Conservation (phyloP, 2,113 vertebrate genomes). For the Mungos mungo region DNA sequence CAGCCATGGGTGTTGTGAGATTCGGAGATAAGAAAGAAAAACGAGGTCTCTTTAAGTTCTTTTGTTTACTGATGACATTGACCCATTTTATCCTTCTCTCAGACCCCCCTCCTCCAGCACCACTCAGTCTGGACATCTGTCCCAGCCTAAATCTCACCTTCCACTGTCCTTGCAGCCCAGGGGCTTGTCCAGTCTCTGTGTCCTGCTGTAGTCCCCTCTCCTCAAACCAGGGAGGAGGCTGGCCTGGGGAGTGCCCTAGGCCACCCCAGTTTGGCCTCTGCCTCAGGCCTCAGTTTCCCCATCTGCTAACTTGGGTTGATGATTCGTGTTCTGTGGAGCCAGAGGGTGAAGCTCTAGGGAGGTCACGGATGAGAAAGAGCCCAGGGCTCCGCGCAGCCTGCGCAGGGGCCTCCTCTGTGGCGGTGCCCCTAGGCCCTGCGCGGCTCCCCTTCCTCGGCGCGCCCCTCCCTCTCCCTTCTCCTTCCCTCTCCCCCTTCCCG, state of each 20-base stretch:
- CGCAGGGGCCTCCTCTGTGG: background rate
- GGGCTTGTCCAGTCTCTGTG: background rate
- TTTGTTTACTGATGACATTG: background rate
- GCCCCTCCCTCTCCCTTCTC: constrained; percentile 16
- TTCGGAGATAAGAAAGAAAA: background rate
- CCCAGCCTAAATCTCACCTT: constrained; percentile 35
- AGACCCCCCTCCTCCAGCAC: background rate
- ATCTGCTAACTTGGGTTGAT: background rate
- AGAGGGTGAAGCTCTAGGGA: background rate
- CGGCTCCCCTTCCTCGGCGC: background rate
- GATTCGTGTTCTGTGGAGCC: background rate
- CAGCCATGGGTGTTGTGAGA: background rate
- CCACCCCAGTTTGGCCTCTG: background rate
- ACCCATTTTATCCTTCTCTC: background rate
- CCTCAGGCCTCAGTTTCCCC: constrained; percentile 30
- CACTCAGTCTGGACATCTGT: constrained; percentile 22
- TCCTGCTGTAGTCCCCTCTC: background rate
- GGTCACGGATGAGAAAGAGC: background rate
- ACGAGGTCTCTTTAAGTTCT: background rate
- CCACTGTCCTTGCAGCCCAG: constrained; percentile 43
- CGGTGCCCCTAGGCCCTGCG: background rate
- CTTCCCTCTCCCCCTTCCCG: background rate
- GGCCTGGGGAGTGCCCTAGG: background rate
- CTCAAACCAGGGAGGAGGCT: background rate
- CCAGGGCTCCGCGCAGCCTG: background rate